Conservation (phyloP, 2,113 vertebrate genomes). For the Bubo scandiacus region DNA sequence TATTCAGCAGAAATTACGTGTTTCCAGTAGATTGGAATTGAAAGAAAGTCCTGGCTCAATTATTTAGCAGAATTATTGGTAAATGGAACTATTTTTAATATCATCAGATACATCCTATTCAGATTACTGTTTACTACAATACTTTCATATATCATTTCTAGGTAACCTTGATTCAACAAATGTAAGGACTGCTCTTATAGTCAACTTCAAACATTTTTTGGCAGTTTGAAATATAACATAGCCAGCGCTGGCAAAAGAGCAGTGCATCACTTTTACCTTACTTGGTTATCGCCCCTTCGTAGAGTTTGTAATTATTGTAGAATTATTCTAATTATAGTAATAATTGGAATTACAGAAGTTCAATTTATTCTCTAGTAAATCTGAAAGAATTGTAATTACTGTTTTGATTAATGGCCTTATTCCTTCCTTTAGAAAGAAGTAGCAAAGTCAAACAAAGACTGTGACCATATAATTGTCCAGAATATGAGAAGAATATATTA, state of each 20-base stretch:
- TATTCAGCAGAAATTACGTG: conserved; percentile 31
- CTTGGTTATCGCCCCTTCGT: background rate
- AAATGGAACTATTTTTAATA: background rate
- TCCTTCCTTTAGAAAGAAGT: background rate
- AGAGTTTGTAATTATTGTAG: background rate
- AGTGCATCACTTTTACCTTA: background rate
- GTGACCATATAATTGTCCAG: background rate
- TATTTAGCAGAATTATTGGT: background rate
- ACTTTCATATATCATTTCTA: background rate
- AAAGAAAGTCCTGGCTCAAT: background rate
- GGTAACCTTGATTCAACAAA: background rate
- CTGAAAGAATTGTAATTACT: background rate
- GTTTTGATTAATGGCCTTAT: background rate
- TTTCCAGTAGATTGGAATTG: background rate
- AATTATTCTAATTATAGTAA: background rate
- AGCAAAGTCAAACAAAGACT: background rate
- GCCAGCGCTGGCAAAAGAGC: background rate
- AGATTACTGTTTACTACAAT: background rate
- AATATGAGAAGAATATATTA: background rate
- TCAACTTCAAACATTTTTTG: background rate
- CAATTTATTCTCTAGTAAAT: background rate
- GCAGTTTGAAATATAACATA: background rate
- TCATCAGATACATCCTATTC: background rate
- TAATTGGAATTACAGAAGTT: background rate
- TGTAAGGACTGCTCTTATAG: background rate